Evolutionary conservation across 2,113 vertebrate species (phyloP).

Genomic region (Laticauda laticaudata): DNA sequence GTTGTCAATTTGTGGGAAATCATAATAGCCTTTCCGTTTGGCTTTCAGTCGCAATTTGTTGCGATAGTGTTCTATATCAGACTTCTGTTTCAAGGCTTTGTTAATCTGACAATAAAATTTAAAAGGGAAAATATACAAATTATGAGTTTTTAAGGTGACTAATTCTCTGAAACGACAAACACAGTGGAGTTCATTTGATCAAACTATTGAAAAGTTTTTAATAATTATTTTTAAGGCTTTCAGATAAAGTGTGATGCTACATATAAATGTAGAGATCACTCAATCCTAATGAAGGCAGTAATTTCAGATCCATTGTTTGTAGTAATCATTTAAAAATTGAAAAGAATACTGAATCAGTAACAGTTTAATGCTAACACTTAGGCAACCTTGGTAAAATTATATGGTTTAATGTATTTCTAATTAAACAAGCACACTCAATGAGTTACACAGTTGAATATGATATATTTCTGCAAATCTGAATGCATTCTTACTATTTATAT

Average conservation of each 20-base stretch:
- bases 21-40: slow-evolving; percentile 95
- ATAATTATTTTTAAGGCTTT: not conserved
- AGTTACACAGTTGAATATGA: not conserved
- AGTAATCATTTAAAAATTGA: too few species aligned
- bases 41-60: slow-evolving; percentile 97
- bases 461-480: not conserved
- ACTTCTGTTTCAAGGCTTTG: slow-evolving; percentile 96
- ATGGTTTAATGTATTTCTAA: too few species aligned
- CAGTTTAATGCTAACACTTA: too few species aligned
- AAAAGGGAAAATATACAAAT: slow-evolving; percentile 11
- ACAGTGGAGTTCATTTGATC: not conserved
- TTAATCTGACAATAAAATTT: slow-evolving; percentile 78
- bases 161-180: slow-evolving; percentile 33
- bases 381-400: too few species aligned
- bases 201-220: not conserved
- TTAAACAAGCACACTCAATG: not conserved
- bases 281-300: not conserved
- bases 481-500: not conserved
- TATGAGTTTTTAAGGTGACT: slow-evolving; percentile 55
- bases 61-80: slow-evolving; percentile 97
- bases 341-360: too few species aligned
- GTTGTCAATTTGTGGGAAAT: slow-evolving; percentile 84
- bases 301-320: not conserved
- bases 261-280: not conserved
- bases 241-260: not conserved